Percentiles rank a stretch among this genome's conserved stretches.
phyloP scores from a whole-genome alignment of 2,888 invertebrate genomes.

The Molorchus minor region DNA sequence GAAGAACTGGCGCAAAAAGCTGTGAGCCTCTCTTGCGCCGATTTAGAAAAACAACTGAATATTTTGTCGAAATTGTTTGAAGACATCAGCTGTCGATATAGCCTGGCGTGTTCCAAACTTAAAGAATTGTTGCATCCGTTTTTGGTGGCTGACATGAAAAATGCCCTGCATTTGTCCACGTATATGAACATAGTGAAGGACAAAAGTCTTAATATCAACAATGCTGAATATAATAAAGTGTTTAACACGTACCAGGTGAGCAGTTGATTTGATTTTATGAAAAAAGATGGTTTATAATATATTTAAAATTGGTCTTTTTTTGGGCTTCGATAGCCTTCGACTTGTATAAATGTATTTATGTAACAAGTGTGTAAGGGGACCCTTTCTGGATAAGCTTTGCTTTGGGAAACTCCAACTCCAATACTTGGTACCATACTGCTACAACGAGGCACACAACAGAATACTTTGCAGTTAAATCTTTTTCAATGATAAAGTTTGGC shows the following conservation, averaged over 20 bases:
- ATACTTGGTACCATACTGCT: too few relatives aligned
- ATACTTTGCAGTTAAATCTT: too few relatives aligned
- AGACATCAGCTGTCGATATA: conserved; percentile 82
- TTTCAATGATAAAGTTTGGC: too few relatives aligned
- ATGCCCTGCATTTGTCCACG: conserved; percentile 84
- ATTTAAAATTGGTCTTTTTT: too few relatives aligned
- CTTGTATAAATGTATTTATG: too few relatives aligned
- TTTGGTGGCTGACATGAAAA: conserved; percentile 80
- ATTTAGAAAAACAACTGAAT: conserved; percentile 69
- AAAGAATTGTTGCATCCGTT: conserved; percentile 82
- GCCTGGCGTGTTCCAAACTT: conserved; percentile 85
- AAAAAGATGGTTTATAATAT: too few relatives aligned
- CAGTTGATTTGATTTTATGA: too few relatives aligned
- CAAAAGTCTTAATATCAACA: conserved; percentile 50
- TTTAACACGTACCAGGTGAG: conserved; percentile 65
- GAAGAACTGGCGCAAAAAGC: conserved; percentile 58
- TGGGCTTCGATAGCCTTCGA: too few relatives aligned
- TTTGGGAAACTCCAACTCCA: too few relatives aligned
- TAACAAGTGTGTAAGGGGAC: too few relatives aligned
- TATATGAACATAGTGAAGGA: conserved; percentile 71
- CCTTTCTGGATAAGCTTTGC: too few relatives aligned
- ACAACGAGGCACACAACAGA: too few relatives aligned
- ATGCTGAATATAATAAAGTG: conserved; percentile 64
- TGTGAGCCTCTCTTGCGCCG: conserved; percentile 53
- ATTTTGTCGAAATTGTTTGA: conserved; percentile 77